Evolutionary conservation across 2,888 invertebrate genomes (phyloP).

Genomic region (Palloptera scutellata): DNA sequence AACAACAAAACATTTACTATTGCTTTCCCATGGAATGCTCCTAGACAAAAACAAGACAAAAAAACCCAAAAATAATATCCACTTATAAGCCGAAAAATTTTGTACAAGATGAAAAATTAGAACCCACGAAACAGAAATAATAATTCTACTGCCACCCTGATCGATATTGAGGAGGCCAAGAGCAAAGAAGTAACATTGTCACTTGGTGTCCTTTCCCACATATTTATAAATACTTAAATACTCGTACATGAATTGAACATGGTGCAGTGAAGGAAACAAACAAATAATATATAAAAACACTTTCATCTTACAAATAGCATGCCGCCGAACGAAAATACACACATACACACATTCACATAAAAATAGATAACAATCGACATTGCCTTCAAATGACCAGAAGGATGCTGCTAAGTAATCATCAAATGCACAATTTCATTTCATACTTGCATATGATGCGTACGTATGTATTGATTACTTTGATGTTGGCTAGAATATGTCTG

Average conservation of each 20-base stretch:
- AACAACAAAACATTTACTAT: slow-evolving; percentile 4
- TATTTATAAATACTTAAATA: no score
- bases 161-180: slow-evolving; percentile 36
- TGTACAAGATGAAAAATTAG: background rate
- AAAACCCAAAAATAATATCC: slow-evolving; percentile 11
- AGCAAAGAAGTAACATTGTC: slow-evolving; percentile 30
- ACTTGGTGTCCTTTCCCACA: background rate
- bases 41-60: slow-evolving; percentile 6
- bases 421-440: slow-evolving; percentile 15
- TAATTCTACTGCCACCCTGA: slow-evolving; percentile 40
- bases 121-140: slow-evolving; percentile 1
- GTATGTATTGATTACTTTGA: background rate
- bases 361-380: background rate
- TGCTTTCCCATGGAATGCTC: background rate
- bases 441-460: no score
- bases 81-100: slow-evolving; percentile 28
- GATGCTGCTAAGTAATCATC: background rate
- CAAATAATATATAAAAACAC: slow-evolving; percentile 18
- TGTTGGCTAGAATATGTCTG: background rate
- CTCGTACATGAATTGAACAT: no score
- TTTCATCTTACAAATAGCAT: slow-evolving; percentile 33
- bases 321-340: slow-evolving; percentile 22
- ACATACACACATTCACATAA: slow-evolving; percentile 4
- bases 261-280: background rate
- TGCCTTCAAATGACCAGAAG: slow-evolving; percentile 1